Evolutionary conservation across 2,113 vertebrate species (phyloP).

Genomic region (Chionis minor): DNA sequence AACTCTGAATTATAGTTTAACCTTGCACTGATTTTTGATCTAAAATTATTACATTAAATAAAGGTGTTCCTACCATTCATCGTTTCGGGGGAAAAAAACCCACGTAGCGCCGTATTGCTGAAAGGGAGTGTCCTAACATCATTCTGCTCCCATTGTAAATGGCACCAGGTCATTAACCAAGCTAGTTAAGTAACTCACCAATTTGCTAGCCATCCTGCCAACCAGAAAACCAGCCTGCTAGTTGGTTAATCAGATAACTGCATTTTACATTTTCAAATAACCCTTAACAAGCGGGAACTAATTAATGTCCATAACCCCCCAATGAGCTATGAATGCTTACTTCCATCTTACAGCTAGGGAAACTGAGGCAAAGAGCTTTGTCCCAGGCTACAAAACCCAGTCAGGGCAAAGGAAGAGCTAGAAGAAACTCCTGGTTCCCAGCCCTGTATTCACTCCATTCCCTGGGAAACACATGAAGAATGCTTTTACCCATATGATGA

Average conservation of each 20-base stretch:
- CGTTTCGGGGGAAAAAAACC: not conserved
- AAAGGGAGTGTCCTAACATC: not conserved
- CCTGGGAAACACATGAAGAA: not conserved
- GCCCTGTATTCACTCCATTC: not conserved
- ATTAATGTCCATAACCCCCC: not conserved
- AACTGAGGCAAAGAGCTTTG: slow-evolving; percentile 31
- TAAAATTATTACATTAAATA: not conserved
- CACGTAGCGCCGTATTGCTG: not conserved
- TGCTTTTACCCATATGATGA: slow-evolving; percentile 6
- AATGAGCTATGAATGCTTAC: not conserved
- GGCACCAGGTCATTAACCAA: slow-evolving; percentile 30
- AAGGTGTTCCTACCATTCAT: not conserved
- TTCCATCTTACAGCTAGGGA: not conserved
- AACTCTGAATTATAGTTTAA: not conserved
- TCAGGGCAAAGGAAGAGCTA: not conserved
- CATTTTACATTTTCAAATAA: slow-evolving; percentile 42
- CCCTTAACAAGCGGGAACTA: not conserved
- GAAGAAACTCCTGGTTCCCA: not conserved
- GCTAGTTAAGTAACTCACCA: slow-evolving; percentile 22
- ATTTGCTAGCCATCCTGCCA: slow-evolving; percentile 8
- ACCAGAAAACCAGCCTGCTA: slow-evolving; percentile 24
- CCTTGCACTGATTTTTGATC: not conserved
- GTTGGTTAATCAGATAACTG: not conserved
- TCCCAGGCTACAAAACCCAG: not conserved
- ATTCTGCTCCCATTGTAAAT: not conserved